These are phyloP conservation scores for Casuarius casuarius DNA, from an alignment of 2,113 vertebrate genomes.

Conservation along the genomic window DNA sequence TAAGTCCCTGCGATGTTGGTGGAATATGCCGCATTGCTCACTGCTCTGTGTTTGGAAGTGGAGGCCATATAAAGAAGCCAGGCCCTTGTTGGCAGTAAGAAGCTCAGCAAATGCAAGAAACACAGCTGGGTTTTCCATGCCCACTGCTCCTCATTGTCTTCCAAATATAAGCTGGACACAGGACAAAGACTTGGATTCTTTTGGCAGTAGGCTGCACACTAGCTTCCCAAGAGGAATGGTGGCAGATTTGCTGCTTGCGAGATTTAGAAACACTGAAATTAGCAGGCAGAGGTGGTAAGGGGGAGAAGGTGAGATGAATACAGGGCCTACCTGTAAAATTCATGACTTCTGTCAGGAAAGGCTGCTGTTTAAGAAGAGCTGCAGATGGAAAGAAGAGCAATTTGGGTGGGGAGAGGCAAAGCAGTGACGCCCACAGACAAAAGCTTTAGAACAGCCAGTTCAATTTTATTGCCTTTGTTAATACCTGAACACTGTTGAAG, in stretches of 20 bases:
- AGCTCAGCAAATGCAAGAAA: background rate
- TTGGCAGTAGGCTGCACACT: background rate
- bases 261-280: background rate
- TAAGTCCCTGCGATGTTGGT: background rate
- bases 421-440: slow-evolving; percentile 2
- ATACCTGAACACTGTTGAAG: background rate
- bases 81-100: background rate
- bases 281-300: background rate
- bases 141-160: background rate
- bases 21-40: background rate
- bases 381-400: accelerated
- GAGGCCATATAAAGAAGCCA: background rate
- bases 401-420: background rate
- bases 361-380: background rate
- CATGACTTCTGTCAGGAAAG: background rate
- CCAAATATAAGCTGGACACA: background rate
- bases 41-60: background rate
- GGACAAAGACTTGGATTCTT: background rate
- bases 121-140: background rate
- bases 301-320: background rate
- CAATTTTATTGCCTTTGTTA: background rate
- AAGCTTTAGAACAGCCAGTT: background rate
- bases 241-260: background rate
- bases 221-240: background rate
- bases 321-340: background rate